Evolutionary conservation across 2,888 invertebrate genomes (phyloP).

Genomic region (Capitulum mitella): DNA sequence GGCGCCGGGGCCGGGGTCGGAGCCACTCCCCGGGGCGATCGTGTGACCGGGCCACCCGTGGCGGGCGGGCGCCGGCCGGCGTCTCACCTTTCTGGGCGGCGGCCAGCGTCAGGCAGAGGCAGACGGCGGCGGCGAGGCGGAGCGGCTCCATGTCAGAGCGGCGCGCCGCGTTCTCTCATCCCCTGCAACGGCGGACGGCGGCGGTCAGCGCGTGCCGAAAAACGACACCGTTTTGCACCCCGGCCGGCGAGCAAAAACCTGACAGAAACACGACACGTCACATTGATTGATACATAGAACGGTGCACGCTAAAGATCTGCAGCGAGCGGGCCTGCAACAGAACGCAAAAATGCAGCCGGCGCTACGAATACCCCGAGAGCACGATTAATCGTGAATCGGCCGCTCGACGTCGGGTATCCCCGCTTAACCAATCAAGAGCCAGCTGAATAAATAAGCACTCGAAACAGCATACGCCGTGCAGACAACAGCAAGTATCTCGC

Average conservation of each 20-base stretch:
- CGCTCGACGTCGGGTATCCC: neutral
- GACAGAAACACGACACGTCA: too few relatives aligned
- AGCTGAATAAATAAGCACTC: neutral
- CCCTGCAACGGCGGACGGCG: neutral
- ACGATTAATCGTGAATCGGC: neutral
- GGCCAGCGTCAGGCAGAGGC: neutral
- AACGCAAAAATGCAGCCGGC: too few relatives aligned
- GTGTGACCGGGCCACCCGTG: neutral
- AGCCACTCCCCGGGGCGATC: neutral
- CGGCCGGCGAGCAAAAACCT: neutral
- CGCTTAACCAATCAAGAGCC: slow-evolving; percentile 12
- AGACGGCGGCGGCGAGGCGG: neutral
- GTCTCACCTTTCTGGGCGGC: neutral
- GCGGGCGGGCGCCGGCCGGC: neutral
- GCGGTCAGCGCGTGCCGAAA: neutral
- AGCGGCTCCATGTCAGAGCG: neutral
- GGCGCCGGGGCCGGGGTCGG: neutral
- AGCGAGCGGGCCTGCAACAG: too few relatives aligned
- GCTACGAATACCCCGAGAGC: too few relatives aligned
- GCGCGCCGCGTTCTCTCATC: neutral
- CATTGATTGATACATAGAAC: too few relatives aligned
- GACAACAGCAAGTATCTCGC: neutral
- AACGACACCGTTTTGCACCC: neutral
- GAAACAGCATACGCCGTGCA: neutral
- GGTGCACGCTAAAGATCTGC: too few relatives aligned